Evolutionary conservation across 2,113 vertebrate species (phyloP).

Genomic region (Nasalis larvatus): DNA sequence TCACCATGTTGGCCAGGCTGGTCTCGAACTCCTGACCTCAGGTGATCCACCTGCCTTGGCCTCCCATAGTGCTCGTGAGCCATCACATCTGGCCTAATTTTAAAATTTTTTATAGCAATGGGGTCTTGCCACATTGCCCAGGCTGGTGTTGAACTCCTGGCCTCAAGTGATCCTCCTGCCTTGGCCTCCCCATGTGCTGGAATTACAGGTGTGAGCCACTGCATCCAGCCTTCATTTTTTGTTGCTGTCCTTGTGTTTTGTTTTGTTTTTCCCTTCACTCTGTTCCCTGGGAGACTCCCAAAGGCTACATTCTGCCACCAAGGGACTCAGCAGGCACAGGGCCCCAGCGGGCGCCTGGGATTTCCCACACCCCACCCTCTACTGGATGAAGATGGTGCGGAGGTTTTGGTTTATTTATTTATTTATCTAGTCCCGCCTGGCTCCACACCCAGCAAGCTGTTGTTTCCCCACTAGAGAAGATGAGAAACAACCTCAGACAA

Average conservation of each 20-base stretch:
- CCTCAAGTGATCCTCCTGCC: not conserved
- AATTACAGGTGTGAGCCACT: not conserved
- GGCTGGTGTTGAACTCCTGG: not conserved
- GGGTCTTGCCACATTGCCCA: too few species aligned
- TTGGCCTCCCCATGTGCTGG: not conserved
- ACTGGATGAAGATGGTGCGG: not conserved
- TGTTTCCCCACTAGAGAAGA: slow-evolving; percentile 77
- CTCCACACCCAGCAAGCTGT: slow-evolving; percentile 87
- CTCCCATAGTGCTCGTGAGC: too few species aligned
- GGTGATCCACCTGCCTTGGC: too few species aligned
- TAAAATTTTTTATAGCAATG: too few species aligned
- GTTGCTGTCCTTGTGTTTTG: slow-evolving; percentile 21
- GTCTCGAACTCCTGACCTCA: too few species aligned
- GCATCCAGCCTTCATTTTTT: not conserved
- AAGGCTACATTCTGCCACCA: slow-evolving; percentile 16
- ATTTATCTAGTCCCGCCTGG: not conserved
- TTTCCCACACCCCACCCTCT: slow-evolving; percentile 67
- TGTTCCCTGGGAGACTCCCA: slow-evolving; percentile 53
- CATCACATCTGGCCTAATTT: too few species aligned
- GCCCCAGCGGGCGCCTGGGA: slow-evolving; percentile 70
- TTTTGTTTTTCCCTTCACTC: slow-evolving; percentile 43
- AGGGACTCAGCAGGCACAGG: slow-evolving; percentile 18
- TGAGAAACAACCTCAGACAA: slow-evolving; percentile 85
- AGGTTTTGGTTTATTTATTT: slow-evolving; percentile 77
- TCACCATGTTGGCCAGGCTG: too few species aligned